phyloP scores from a whole-genome alignment of 2,888 invertebrate genomes.

The Noctua janthe region DNA sequence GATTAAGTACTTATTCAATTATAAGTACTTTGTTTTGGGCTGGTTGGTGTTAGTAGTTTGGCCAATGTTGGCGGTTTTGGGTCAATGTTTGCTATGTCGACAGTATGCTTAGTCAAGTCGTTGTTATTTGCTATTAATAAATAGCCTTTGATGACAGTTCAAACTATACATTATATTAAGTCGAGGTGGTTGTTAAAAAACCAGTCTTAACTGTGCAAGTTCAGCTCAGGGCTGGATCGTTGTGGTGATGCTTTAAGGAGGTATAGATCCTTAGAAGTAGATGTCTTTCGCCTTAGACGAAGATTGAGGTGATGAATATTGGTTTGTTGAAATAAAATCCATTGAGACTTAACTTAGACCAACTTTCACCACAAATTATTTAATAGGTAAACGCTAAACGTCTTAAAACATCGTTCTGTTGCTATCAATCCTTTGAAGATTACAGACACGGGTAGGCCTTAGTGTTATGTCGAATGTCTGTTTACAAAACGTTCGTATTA shows the following conservation, averaged over 20 bases:
- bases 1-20: constrained; percentile 3
- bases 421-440: not conserved
- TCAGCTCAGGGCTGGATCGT: not conserved
- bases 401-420: not conserved
- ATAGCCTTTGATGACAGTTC: not conserved
- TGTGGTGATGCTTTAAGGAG: not conserved
- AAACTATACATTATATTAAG: not conserved
- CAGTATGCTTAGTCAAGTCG: not conserved
- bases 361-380: not conserved
- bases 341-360: not conserved
- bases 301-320: not conserved
- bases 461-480: not conserved
- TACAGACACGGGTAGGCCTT: not conserved
- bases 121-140: not conserved
- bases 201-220: not conserved
- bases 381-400: not conserved
- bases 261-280: not conserved
- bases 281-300: not conserved
- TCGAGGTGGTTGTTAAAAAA: not conserved
- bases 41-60: not conserved
- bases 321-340: not conserved
- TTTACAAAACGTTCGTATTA: not conserved
- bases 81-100: not conserved
- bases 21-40: constrained; percentile 14
- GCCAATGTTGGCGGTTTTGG: not conserved